Conservation (phyloP, 2,888 invertebrate species). For the Trachelus troglodyta region DNA sequence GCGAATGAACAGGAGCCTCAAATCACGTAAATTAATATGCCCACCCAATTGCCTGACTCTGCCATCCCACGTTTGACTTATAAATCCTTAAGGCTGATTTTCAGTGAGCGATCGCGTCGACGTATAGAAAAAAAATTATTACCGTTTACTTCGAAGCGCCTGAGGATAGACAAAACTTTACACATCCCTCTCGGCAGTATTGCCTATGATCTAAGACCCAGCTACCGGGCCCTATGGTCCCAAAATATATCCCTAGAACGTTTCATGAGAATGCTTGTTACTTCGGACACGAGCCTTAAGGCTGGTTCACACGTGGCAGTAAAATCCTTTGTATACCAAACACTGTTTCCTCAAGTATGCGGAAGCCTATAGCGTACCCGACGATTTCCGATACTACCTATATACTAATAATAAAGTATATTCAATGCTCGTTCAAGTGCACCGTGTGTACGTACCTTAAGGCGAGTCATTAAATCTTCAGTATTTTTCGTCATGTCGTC, state of each 20-base stretch:
- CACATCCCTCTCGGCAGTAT: background rate
- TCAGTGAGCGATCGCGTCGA: background rate
- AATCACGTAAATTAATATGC: constrained; percentile 1
- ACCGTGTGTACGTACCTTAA: background rate
- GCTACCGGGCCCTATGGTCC: background rate
- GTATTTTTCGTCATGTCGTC: background rate
- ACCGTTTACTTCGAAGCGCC: background rate
- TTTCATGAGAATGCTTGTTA: background rate
- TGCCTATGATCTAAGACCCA: background rate
- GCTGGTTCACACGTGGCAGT: background rate
- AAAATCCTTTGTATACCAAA: background rate
- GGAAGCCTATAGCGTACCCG: background rate
- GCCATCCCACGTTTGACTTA: background rate
- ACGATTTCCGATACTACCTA: background rate
- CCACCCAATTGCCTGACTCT: background rate
- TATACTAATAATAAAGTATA: background rate
- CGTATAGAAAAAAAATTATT: background rate
- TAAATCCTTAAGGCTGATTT: background rate
- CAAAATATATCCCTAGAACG: background rate
- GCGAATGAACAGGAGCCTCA: background rate
- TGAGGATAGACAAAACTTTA: background rate
- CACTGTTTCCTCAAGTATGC: background rate
- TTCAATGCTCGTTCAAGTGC: background rate
- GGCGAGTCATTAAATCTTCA: background rate
- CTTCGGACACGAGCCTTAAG: background rate